These are phyloP conservation scores for Magallana angulata DNA, from an alignment of 1,140 invertebrate species.

Conservation along the genomic window DNA sequence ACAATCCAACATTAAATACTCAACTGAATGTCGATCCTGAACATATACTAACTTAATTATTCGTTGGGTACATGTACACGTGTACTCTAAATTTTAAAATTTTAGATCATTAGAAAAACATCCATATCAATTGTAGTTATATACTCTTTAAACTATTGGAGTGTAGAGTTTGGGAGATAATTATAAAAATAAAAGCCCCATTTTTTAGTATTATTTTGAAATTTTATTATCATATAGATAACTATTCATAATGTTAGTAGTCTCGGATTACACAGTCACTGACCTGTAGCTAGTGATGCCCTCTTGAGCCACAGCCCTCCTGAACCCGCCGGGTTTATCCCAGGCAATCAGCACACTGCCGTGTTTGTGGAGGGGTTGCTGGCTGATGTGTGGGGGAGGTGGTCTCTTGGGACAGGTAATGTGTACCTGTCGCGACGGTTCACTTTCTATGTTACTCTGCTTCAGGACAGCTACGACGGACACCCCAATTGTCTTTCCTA, in stretches of 20 bases:
- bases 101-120: no score
- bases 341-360: constrained; percentile 77
- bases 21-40: neutral
- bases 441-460: constrained; percentile 73
- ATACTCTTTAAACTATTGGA: no score
- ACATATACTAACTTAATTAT: no score
- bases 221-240: no score
- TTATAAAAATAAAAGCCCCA: no score
- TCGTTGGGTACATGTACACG: no score
- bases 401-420: constrained; percentile 76
- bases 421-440: constrained; percentile 72
- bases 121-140: no score
- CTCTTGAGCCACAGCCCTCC: constrained; percentile 66
- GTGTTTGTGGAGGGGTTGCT: constrained; percentile 76
- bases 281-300: constrained; percentile 75
- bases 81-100: no score
- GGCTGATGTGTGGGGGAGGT: constrained; percentile 68
- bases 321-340: constrained; percentile 72
- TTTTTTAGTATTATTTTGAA: no score
- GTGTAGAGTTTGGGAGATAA: no score
- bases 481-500: constrained; percentile 74
- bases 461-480: constrained; percentile 73
- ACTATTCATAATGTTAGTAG: no score
- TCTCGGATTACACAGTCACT: neutral
- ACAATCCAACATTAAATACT: neutral